Evolutionary conservation across 37 sponge, comb jelly and placozoan genomes (phyloP), one percentile per base, ranked within the genome.

Genomic region (Spongia lamella): DNA sequence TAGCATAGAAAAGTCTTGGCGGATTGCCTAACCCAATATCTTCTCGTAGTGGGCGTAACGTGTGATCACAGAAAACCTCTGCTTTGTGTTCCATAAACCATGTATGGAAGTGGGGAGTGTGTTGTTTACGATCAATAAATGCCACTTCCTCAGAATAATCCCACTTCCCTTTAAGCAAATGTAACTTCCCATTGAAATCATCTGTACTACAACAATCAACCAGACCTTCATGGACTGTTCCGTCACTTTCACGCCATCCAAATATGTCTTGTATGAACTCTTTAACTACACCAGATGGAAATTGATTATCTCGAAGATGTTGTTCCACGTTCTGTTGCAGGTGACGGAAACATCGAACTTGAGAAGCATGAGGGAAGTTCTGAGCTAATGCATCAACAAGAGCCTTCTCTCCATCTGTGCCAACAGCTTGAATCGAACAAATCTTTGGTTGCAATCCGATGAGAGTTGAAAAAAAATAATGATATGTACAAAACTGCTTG

Each of bases 81-180:
- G 71, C 53, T 31, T 70, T 70, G 27, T 49, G 1, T 29, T 25
- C 21, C 1, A 22, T 2, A 31, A 70, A 70, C 71, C 71, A 70
- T 16, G 3, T 11, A 32, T 51, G 55, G 6, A 70, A 70, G 1
- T 14, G 0, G 1, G 53, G 71, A 1, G 47, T 22, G 37, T 52
- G 54, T 20, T 20, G 33, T 6, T 43, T 43, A 9, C 47, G 47
- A 9, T 43, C 47, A 43, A 5, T 43, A 9, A 61, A 24, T 5
- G 27, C 24, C 21, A 16, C 1, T 24, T 24, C 25, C 33, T 61
- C 27, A 1, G 17, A 26, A 17, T 61, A 17, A 1, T 70, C 53
- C 71, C 71, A 70, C 26, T 19, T 52, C 17, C 16, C 53, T 35
- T 9, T 70, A 20, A 70, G 29, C 2, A 0, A 19, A 2, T 11